Percentiles rank a stretch among this genome's conserved stretches.
phyloP scores from a whole-genome alignment of 2,888 invertebrate species.

The Catotricha subobsoleta region DNA sequence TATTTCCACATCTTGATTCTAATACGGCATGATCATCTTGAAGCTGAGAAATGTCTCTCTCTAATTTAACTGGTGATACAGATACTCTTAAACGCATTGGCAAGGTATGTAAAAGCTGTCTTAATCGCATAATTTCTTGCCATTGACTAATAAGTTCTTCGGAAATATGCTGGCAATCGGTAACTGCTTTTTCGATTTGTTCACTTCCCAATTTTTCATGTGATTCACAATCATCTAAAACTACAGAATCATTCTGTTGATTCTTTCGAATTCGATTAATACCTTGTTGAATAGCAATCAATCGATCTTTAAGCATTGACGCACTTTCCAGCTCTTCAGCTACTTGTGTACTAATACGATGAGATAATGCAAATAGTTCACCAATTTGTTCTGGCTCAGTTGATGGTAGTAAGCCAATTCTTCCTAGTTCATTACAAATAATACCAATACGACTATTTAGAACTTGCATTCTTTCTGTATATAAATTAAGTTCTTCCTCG shows the following conservation, averaged over 20 bases:
- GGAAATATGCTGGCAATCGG: constrained; percentile 50
- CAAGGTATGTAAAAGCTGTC: constrained; percentile 59
- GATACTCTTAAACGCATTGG: constrained; percentile 57
- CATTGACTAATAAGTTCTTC: constrained; percentile 53
- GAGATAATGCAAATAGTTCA: constrained; percentile 46
- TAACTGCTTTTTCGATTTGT: constrained; percentile 55
- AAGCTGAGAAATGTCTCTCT: constrained; percentile 53
- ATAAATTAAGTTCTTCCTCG: constrained; percentile 64
- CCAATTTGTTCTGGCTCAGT: constrained; percentile 55
- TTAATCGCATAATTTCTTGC: constrained; percentile 56
- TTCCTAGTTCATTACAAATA: constrained; percentile 62
- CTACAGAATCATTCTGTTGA: constrained; percentile 43
- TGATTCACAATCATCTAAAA: constrained; percentile 54
- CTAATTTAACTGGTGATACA: constrained; percentile 57
- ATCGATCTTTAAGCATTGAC: constrained; percentile 51
- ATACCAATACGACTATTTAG: constrained; percentile 54
- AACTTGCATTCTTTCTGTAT: constrained; percentile 64
- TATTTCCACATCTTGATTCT: constrained; percentile 50
- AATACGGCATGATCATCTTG: constrained; percentile 57
- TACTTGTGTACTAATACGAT: constrained; percentile 50
- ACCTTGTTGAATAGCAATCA: constrained; percentile 52
- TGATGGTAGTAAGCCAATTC: constrained; percentile 53
- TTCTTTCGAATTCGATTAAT: constrained; percentile 48
- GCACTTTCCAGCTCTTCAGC: constrained; percentile 63
- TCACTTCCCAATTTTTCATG: constrained; percentile 58